Conservation (phyloP, 2,888 invertebrate genomes). For the Orthosia incerta region DNA sequence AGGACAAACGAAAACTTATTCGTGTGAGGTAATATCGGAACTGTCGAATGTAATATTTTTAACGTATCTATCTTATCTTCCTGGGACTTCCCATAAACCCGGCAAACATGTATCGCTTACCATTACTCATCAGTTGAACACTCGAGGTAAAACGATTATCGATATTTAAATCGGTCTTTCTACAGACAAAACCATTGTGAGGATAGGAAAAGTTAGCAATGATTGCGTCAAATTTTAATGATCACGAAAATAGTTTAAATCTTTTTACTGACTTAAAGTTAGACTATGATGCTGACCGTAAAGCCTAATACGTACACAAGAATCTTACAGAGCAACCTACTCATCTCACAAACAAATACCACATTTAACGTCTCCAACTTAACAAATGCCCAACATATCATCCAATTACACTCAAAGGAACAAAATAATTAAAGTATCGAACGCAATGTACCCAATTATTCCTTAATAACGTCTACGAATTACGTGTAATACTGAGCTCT, state of each 20-base stretch:
- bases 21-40: too few species aligned
- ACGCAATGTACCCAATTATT: conserved; percentile 51
- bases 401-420: conserved; percentile 41
- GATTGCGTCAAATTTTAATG: not conserved
- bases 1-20: too few species aligned
- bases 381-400: conserved; percentile 38
- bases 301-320: not conserved
- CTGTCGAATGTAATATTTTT: too few species aligned
- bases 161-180: not conserved
- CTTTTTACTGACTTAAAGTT: too few species aligned
- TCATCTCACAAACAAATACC: conserved; percentile 15
- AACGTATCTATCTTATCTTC: too few species aligned
- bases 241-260: not conserved
- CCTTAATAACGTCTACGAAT: conserved; percentile 55
- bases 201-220: not conserved
- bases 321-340: not conserved
- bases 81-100: too few species aligned
- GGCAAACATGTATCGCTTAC: too few species aligned
- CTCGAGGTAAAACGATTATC: not conserved
- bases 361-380: conserved; percentile 40
- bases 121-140: not conserved
- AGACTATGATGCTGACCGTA: not conserved
- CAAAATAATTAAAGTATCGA: conserved; percentile 62
- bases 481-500: conserved; percentile 48
- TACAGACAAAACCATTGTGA: not conserved